Evolutionary conservation across 2,113 vertebrate genomes (phyloP).

Genomic region (Hiodon alosoides): DNA sequence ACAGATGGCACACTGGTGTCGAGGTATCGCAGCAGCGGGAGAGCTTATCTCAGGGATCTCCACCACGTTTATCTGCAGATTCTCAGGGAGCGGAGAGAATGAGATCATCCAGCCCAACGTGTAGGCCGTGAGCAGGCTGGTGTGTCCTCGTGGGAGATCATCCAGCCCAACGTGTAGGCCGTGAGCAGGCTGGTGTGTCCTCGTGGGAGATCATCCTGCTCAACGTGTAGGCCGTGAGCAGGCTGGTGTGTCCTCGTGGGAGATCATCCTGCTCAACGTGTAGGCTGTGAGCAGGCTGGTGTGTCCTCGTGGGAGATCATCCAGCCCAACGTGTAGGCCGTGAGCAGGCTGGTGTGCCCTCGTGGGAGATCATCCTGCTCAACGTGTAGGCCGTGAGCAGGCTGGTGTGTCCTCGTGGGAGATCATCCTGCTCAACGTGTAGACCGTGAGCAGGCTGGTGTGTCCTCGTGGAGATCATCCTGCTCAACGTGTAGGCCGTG

Average conservation of each 20-base stretch:
- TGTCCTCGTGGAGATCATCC: too few species aligned
- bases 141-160: conserved; percentile 1
- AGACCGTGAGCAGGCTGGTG: too few species aligned
- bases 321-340: too few species aligned
- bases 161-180: too few species aligned
- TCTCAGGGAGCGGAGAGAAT: not conserved
- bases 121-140: not conserved
- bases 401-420: too few species aligned
- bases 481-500: too few species aligned
- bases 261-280: not conserved
- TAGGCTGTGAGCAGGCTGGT: too few species aligned
- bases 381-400: too few species aligned
- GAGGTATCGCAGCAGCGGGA: not conserved
- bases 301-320: too few species aligned
- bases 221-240: not conserved
- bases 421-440: too few species aligned
- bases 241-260: not conserved
- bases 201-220: not conserved
- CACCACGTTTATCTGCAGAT: not conserved
- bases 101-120: not conserved
- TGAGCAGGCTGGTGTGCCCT: too few species aligned
- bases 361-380: too few species aligned
- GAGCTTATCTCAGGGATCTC: not conserved
- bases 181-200: not conserved
- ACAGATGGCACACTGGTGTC: not conserved